Evolutionary conservation across 2,797 vertebrate species (phyloP).

Genomic region (Channallabes apus): DNA sequence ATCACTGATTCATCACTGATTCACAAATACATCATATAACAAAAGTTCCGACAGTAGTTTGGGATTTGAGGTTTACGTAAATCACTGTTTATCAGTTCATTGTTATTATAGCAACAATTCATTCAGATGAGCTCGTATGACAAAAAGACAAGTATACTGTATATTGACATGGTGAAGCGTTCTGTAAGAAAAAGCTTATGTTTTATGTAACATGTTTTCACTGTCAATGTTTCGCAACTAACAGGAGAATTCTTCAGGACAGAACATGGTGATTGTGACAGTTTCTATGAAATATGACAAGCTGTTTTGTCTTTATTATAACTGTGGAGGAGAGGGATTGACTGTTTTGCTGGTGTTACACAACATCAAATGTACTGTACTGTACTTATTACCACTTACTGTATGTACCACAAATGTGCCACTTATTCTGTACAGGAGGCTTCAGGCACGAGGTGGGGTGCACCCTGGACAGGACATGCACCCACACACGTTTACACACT

Average conservation of each 20-base stretch:
- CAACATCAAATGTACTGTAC: background rate
- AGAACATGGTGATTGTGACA: background rate
- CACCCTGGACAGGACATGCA: too few relatives aligned
- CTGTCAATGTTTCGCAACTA: background rate
- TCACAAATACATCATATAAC: background rate
- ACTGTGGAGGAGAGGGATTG: background rate
- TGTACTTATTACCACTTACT: too few relatives aligned
- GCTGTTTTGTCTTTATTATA: background rate
- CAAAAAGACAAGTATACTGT: background rate
- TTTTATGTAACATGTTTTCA: background rate
- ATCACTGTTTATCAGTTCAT: background rate
- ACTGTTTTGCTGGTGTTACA: background rate
- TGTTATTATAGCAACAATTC: background rate
- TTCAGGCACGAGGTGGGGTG: too few relatives aligned
- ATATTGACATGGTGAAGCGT: background rate
- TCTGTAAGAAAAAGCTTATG: background rate
- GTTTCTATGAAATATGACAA: background rate
- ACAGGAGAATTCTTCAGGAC: background rate
- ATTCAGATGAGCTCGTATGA: background rate
- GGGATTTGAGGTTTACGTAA: background rate
- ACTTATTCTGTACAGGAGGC: too few relatives aligned
- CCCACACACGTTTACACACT: too few relatives aligned
- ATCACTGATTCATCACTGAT: background rate
- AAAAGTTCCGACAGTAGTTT: background rate
- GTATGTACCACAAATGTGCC: too few relatives aligned